Percentiles rank a stretch among this genome's conserved stretches.
Conservation (phyloP, 2,113 vertebrate genomes). For the Upupa epops region DNA sequence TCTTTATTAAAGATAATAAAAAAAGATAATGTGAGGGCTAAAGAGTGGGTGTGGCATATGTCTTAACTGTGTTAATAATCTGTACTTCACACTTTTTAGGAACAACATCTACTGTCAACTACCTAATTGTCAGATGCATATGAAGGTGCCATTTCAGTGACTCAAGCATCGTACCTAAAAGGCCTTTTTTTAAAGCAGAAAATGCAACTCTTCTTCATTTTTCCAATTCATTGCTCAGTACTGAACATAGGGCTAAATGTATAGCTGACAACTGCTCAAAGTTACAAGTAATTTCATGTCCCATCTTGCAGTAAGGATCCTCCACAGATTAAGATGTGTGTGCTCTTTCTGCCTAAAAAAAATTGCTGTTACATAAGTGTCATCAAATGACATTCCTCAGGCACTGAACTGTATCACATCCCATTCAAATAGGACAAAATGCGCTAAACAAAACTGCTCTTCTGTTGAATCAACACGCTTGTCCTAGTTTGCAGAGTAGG, state of each 20-base stretch:
- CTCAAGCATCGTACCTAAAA: neutral
- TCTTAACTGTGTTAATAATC: neutral
- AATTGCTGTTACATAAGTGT: neutral
- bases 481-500: neutral
- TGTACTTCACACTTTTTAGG: neutral
- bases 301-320: neutral
- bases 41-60: neutral
- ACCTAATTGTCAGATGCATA: neutral
- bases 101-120: neutral
- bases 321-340: neutral
- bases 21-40: neutral
- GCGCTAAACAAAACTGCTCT: neutral
- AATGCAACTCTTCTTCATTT: neutral
- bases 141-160: neutral
- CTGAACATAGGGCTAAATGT: fast-evolving
- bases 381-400: neutral
- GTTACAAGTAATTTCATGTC: neutral
- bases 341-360: neutral
- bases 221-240: neutral
- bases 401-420: neutral
- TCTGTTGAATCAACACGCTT: neutral
- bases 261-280: neutral
- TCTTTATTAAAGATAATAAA: no score
- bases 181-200: neutral
- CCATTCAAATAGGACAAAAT: neutral